Base-by-base conservation (phyloP, 2,797 vertebrate genomes). In the Leuciscus waleckii region DNA sequence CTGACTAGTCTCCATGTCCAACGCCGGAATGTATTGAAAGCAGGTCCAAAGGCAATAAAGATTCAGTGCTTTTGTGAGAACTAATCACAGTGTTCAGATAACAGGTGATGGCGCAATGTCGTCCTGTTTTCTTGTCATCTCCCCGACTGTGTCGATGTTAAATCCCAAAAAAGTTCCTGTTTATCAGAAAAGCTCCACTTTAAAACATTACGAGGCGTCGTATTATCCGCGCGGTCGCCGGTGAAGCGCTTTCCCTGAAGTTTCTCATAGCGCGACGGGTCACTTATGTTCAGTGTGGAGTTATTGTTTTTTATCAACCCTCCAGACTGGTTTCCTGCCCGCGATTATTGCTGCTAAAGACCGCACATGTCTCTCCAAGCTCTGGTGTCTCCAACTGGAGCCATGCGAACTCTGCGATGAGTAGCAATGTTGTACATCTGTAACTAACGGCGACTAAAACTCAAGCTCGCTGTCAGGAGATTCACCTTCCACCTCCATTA, bases 261-360 rank as follows among this genome's bases (percentile, higher is more conserved):
- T 95, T 95, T 93, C 90, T 91, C 95, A 95, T 95, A 71, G 93
- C 93, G 92, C 93, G 39, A 92, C 88, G 82, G 90, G 91, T 91
- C 85, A 88, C 92, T 94, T 93, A 88, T 94, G 91, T 87, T 84
- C 78, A 74, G 87, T 85, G 88, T 84, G 89, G 67, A 91, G 92
- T 92, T 94, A 94, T 95, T 95, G 94, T 94, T 94, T 94, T 94
- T 92, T 91, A 83, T 79, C 74, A 89, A 86, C 90, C 92, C 88
- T 87, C 88, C 91, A 90, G 89, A 89, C 77, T 92, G 49, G 87
- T 78, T 89, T 90, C 85, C 87, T 82, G 85, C 70, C 46, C 89
- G 71, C 76, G 70, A 78, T 94, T 95, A 93, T 94, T 94, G 94
- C 92, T 90, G 88, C 88, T 88, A 71, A 67, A 83, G 79, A 87